Percentiles rank a stretch among this genome's conserved stretches.
Conservation (phyloP, 2,797 vertebrate genomes). For the Triplophysa yarkandensis region DNA sequence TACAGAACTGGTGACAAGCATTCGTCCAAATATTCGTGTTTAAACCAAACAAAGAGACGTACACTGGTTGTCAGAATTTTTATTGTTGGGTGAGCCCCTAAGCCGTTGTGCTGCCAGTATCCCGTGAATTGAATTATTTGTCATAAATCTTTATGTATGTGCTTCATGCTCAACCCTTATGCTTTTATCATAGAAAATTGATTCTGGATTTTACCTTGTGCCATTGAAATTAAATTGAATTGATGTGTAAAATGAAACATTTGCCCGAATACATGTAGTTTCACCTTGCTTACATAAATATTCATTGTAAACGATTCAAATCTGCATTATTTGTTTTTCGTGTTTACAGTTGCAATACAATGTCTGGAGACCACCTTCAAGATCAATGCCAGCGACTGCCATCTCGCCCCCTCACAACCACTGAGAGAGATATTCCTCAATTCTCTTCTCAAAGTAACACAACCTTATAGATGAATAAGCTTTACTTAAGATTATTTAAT, state of each 20-base stretch:
- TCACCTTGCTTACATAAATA: not conserved
- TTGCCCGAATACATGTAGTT: not conserved
- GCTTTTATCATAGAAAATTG: no score
- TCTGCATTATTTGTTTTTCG: not conserved
- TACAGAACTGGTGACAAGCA: no score
- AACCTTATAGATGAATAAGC: not conserved
- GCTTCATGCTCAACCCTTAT: no score
- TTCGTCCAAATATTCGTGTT: no score
- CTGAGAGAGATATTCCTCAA: slow-evolving; percentile 92
- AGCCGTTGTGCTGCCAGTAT: no score
- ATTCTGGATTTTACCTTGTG: no score
- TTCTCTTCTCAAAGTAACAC: slow-evolving; percentile 85
- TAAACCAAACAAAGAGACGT: no score
- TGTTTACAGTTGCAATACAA: slow-evolving; percentile 89
- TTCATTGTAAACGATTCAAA: not conserved
- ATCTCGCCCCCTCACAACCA: slow-evolving; percentile 85
- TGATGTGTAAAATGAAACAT: not conserved
- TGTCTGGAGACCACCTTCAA: slow-evolving; percentile 98
- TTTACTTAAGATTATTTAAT: not conserved
- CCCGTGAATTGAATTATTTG: no score
- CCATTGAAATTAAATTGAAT: no score
- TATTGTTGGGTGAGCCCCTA: no score
- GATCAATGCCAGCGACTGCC: slow-evolving; percentile 87
- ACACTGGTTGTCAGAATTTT: no score
- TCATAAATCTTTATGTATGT: no score